Base-by-base conservation (phyloP, 2,797 vertebrate species). In the Phoxinus dragarum region DNA sequence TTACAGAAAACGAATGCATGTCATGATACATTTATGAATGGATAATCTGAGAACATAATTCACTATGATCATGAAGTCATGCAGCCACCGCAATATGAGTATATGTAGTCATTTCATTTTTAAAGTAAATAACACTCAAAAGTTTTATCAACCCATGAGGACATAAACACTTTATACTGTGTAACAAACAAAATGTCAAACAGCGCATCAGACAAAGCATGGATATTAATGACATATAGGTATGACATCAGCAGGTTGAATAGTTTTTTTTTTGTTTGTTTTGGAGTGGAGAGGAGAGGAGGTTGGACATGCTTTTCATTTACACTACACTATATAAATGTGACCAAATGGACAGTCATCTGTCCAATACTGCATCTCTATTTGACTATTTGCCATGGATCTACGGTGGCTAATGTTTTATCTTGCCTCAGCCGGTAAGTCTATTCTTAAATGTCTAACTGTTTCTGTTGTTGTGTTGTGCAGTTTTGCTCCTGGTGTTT, bases 371-470 rank as follows among this genome's bases (percentile, higher is more conserved):
- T 44, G 3, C n/a, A 5, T 47, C 38, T 44, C 19, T 19, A 11
- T 36, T 36, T 10, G 14, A 52, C 27, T 17, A n/a, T 42, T 42
- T 27, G 21, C 19, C n/a, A 85, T 88, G 87, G 14, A 42, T 23
- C 44, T 85, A 19, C 23, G 36, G 64, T 52, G 68, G 56, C 7
- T 86, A 4, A 61, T 79, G 6, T 49, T 79, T 61, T 82, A n/a
- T 80, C 17, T 85, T 31, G 56, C 38, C 31, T 69, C 36, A n/a
- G 31, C 64, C 21, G 80, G 87, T 88, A 75, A 86, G 87, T 85
- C 7, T 38, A 21, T 69, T 80, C 56, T 76, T 54, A 61, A 31
- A 19, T 23, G 6, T 54, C 1, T 8, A 40, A 38, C 17, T 54
- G 0, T 11, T 27, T 66, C 16, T 31, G 9, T 80, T 31, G 6